Conservation (phyloP, 2,888 invertebrate genomes). For the Chloroclysta siterata region DNA sequence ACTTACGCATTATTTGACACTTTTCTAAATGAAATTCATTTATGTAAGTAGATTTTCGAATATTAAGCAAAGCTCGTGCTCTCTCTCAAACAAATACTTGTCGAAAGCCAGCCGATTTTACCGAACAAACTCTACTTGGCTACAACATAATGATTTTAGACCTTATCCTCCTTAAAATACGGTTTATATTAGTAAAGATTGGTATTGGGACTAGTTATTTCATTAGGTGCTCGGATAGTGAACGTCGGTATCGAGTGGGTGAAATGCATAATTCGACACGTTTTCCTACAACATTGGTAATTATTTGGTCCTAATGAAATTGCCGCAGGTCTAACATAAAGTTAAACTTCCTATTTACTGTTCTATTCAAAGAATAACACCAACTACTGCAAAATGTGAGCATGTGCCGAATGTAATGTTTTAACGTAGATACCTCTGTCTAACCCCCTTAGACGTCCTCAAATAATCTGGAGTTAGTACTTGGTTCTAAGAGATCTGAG, state of each 20-base stretch:
- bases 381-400: no score
- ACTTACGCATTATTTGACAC: neutral
- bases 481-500: no score
- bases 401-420: no score
- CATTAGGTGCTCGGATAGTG: neutral
- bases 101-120: slow-evolving; percentile 3
- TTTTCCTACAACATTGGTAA: neutral
- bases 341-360: no score
- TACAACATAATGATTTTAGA: slow-evolving; percentile 4
- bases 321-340: neutral
- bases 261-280: slow-evolving; percentile 3
- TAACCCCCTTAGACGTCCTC: no score
- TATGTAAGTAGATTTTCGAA: slow-evolving; percentile 13
- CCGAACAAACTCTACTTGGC: slow-evolving; percentile 16
- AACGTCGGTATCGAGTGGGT: neutral
- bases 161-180: neutral
- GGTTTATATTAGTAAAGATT: neutral
- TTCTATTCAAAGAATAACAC: no score
- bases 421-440: no score
- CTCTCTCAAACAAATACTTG: slow-evolving; percentile 17
- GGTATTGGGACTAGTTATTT: neutral
- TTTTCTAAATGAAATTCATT: slow-evolving; percentile 12
- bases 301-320: neutral
- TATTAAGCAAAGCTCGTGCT: slow-evolving; percentile 8
- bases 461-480: no score